A percentile compares a stretch with the other conserved stretches of the same genome.
Evolutionary conservation across 64 coral and sea anemone species (phyloP).

Genomic region (Montipora cactus): DNA sequence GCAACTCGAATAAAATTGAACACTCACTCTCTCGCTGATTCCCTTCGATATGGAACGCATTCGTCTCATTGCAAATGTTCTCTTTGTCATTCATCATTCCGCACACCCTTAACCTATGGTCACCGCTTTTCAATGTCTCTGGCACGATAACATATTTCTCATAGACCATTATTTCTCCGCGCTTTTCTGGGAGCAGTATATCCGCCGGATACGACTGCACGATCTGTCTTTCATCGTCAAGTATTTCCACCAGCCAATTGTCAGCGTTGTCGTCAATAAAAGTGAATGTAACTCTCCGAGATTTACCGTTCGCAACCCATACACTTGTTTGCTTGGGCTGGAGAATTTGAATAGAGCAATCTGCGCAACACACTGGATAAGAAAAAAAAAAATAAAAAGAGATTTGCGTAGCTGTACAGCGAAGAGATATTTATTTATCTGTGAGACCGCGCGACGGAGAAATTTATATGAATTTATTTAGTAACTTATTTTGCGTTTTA

Average conservation of each 20-base stretch:
- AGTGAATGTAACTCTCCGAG: slow-evolving; percentile 51
- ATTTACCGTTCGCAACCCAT: slow-evolving; percentile 80
- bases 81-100: slow-evolving; percentile 1
- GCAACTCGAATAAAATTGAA: neutral
- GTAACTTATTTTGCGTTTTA: too few relatives aligned
- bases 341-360: slow-evolving; percentile 4
- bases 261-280: slow-evolving; percentile 38
- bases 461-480: too few relatives aligned
- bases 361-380: neutral
- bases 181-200: slow-evolving; percentile 27
- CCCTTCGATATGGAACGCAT: slow-evolving; percentile 70
- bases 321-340: slow-evolving; percentile 65
- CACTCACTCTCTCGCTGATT: slow-evolving; percentile 10
- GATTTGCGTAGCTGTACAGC: too few relatives aligned
- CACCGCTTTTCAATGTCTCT: slow-evolving; percentile 17
- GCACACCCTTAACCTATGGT: slow-evolving; percentile 46
- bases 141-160: slow-evolving; percentile 49
- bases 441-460: too few relatives aligned
- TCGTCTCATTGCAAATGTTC: slow-evolving; percentile 26
- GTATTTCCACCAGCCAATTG: slow-evolving; percentile 56
- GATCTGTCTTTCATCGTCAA: slow-evolving; percentile 5
- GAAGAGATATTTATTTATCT: too few relatives aligned
- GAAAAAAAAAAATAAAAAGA: neutral
- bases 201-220: neutral
- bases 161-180: neutral